Conservation (phyloP, 2,797 vertebrate species). For the Linurgus olivaceus region DNA sequence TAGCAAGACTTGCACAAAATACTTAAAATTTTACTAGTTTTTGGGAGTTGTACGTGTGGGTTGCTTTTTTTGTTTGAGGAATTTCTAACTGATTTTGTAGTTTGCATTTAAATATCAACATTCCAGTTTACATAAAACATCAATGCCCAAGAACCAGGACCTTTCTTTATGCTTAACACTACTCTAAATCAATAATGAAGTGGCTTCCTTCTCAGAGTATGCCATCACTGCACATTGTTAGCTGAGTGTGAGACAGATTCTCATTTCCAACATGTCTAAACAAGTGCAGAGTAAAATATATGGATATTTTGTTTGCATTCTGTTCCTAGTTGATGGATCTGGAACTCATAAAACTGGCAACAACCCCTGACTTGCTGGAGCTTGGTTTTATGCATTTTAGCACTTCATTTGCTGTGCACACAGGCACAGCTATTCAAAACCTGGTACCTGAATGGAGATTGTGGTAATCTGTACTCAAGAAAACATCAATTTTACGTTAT, state of each 20-base stretch:
- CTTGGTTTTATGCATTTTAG: background rate
- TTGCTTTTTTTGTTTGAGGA: background rate
- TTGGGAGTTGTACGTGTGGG: rapidly evolving
- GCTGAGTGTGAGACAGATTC: background rate
- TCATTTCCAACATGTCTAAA: background rate
- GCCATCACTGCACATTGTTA: background rate
- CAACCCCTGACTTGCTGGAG: background rate
- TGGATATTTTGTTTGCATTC: background rate
- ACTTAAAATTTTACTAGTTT: background rate
- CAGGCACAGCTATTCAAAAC: background rate
- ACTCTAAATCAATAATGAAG: background rate
- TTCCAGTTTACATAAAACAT: background rate
- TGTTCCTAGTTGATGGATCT: background rate
- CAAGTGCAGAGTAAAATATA: background rate
- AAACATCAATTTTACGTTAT: background rate
- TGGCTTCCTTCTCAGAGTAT: background rate
- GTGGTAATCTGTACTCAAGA: background rate
- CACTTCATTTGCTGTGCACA: background rate
- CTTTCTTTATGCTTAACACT: background rate
- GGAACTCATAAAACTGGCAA: background rate
- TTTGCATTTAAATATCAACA: background rate
- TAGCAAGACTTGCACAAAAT: background rate
- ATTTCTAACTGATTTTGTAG: background rate
- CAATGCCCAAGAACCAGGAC: background rate
- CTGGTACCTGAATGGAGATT: background rate